Evolutionary conservation across 2,797 vertebrate genomes (phyloP), one percentile per base, ranked within the genome.

Genomic region (Eleutherodactylus coqui): DNA sequence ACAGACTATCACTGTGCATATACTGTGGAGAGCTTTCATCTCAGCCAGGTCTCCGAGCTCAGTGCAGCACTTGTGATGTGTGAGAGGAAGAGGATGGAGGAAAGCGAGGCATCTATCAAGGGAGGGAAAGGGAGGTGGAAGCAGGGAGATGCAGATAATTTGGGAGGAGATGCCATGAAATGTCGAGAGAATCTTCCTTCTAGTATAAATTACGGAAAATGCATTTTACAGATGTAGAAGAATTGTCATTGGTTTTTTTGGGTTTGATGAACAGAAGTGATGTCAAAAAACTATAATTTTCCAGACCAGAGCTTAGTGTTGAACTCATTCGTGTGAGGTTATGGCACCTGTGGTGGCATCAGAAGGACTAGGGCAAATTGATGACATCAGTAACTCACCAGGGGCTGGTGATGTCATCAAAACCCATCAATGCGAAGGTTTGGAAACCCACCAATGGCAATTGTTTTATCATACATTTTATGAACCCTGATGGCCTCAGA

Each of bases 21-120:
- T 60, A 80, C 75, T 58, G 82, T n/a, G 62, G 76, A 84, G 82
- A 80, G 69, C 82, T 84, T 87, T 87, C 69, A 87, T 87, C 86
- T 87, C 76, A 64, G 76, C 55, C 76, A 72, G 82, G 86, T 83
- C 86, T 87, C 76, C 21, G 55, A 80, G 69, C 86, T 84, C 76
- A 62, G 36, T n/a, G 55, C 53, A 24, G 69, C 19, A 60, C 82
- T 84, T 79, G 81, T 83, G 82, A 87, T 81, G 81, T 84, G 36
- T 49, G 80, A 78, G 80, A 41, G 36, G 80, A 79, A 60, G 45
- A 75, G 17, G 55, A 75, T 4, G 21, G 69, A 84, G 76, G 36
- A 55, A 75, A 49, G 34, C 14, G 82, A 53, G 60, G 58, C 19
- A 32, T 75, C 19, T 58, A 45, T 32, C 24, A 27, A 17, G 43